Conservation (phyloP, 30 jellyfish, hydroid and myxozoan species). For the Aurelia sp. region DNA sequence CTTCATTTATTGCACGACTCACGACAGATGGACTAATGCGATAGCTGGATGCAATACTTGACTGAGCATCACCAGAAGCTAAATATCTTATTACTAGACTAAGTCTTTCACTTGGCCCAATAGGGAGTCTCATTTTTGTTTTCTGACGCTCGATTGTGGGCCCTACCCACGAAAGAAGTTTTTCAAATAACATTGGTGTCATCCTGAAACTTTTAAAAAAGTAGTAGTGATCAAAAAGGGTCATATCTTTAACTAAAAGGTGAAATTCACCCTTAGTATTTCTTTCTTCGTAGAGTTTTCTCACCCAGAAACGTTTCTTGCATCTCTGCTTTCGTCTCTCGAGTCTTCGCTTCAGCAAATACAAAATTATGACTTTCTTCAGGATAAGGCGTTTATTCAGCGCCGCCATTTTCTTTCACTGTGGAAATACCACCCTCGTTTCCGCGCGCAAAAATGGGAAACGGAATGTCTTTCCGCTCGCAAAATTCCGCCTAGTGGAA, state of each 20-base stretch:
- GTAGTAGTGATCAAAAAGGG: slow-evolving; percentile 45
- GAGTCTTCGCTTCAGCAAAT: slow-evolving; percentile 1
- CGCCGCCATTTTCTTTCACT: no score
- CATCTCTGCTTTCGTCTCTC: slow-evolving; percentile 14
- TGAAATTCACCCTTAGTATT: slow-evolving; percentile 47
- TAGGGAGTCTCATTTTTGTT: slow-evolving; percentile 15
- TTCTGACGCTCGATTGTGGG: slow-evolving; percentile 6
- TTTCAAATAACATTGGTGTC: slow-evolving; percentile 36
- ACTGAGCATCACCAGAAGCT: slow-evolving; percentile 54
- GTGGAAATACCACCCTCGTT: no score
- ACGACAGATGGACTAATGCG: slow-evolving; percentile 62
- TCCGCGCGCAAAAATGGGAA: no score
- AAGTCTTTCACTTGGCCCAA: slow-evolving; percentile 18
- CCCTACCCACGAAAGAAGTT: slow-evolving; percentile 23
- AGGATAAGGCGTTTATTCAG: not conserved
- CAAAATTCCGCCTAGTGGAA: no score
- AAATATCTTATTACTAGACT: slow-evolving; percentile 6
- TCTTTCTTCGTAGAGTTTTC: slow-evolving; percentile 60
- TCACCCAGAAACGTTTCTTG: slow-evolving; percentile 31
- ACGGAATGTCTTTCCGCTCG: no score
- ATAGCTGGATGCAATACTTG: slow-evolving; percentile 58
- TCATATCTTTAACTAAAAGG: slow-evolving; percentile 25
- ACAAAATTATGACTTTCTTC: not conserved
- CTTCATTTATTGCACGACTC: slow-evolving; percentile 53
- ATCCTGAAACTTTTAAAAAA: slow-evolving; percentile 41